Conservation (phyloP, 1,140 invertebrate genomes). For the Heterodera schachtii region DNA sequence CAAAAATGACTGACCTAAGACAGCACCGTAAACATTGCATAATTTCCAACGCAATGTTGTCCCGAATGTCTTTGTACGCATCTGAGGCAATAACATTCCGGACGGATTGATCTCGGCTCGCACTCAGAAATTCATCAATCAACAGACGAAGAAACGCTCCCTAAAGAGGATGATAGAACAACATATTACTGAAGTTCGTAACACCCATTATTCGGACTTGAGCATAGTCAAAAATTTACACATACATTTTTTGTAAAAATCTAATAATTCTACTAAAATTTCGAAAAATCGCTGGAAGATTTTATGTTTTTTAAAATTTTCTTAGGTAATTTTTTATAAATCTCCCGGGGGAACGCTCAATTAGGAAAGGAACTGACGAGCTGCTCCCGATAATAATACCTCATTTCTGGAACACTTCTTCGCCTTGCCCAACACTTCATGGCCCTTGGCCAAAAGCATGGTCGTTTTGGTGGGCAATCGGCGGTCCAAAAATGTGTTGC, state of each 20-base stretch:
- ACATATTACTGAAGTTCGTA: no score
- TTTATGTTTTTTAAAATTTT: no score
- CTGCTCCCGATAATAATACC: slow-evolving; percentile 25
- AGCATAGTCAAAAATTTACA: no score
- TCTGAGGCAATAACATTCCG: not conserved
- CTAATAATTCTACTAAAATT: not conserved
- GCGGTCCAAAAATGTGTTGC: slow-evolving; percentile 12
- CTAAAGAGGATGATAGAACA: slow-evolving; percentile 5
- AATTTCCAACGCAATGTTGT: slow-evolving; percentile 27
- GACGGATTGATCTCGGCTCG: slow-evolving; percentile 34
- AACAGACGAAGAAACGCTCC: slow-evolving; percentile 37
- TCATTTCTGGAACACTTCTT: slow-evolving; percentile 32
- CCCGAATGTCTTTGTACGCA: slow-evolving; percentile 13
- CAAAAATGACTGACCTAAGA: slow-evolving; percentile 27
- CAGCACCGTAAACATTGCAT: slow-evolving; percentile 31
- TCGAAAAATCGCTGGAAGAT: no score
- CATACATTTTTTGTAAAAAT: no score
- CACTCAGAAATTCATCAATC: slow-evolving; percentile 26
- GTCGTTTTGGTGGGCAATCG: slow-evolving; percentile 35
- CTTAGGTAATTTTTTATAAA: no score
- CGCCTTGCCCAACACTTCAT: slow-evolving; percentile 30
- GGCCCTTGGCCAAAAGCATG: slow-evolving; percentile 34
- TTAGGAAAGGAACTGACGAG: no score
- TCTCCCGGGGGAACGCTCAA: no score
- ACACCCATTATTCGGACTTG: no score